Evolutionary conservation across 2,888 invertebrate species (phyloP).

Genomic region (Dynastes hyllus): DNA sequence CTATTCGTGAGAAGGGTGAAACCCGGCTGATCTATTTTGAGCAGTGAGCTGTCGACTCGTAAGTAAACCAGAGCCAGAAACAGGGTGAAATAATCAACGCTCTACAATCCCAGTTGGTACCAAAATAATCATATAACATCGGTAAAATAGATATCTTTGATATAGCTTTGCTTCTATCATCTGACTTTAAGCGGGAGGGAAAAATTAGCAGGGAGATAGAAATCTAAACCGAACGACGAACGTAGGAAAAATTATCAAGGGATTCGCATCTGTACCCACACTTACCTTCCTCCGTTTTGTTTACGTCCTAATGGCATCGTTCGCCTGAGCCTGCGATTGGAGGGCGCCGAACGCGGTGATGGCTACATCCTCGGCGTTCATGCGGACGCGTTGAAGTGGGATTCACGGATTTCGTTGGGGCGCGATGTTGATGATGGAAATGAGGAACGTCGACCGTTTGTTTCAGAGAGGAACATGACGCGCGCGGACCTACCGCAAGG

Average conservation of each 20-base stretch:
- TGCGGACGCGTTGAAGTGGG: neutral
- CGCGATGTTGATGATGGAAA: neutral
- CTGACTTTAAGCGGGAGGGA: neutral
- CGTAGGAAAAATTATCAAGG: constrained; percentile 13
- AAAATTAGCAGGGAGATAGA: neutral
- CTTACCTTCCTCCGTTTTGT: constrained; percentile 43
- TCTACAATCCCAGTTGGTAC: neutral
- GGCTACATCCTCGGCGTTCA: constrained; percentile 38
- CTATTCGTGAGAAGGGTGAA: constrained; percentile 20
- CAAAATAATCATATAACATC: neutral
- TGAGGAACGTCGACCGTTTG: constrained; percentile 9
- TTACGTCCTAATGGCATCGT: constrained; percentile 46
- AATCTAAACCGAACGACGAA: neutral
- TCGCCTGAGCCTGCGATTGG: constrained; percentile 1
- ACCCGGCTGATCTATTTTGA: constrained; percentile 42
- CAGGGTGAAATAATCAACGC: constrained; percentile 14
- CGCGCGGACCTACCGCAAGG: constrained; percentile 50
- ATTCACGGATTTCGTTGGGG: neutral
- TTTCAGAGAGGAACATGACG: constrained; percentile 31
- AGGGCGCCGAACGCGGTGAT: neutral
- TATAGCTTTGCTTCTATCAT: neutral
- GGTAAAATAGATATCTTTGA: neutral
- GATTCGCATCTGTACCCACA: neutral
- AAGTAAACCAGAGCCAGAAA: neutral
- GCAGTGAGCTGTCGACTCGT: constrained; percentile 30